Conservation (phyloP, 1,140 invertebrate species). For the Propsilocerus akamusi region DNA sequence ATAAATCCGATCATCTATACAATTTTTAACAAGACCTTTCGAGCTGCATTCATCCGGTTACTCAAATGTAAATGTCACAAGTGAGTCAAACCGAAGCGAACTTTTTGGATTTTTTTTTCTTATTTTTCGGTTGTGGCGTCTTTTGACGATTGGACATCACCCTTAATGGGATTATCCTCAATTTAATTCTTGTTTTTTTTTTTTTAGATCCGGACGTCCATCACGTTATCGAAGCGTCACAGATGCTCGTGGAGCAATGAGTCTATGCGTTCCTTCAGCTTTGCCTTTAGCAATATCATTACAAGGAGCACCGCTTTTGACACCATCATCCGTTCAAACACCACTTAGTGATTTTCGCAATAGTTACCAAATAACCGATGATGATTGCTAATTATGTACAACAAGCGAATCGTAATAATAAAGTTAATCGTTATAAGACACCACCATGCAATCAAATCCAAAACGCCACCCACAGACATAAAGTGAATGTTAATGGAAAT, state of each 20-base stretch:
- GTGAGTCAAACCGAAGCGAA: slow-evolving; percentile 24
- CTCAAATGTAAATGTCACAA: slow-evolving; percentile 55
- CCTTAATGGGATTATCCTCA: slow-evolving; percentile 2
- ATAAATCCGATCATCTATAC: slow-evolving; percentile 78
- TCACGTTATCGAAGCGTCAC: slow-evolving; percentile 39
- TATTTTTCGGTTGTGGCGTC: slow-evolving; percentile 6
- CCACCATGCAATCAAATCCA: too few relatives aligned
- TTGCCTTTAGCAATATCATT: slow-evolving; percentile 40
- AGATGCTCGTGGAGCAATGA: slow-evolving; percentile 32
- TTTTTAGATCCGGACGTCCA: slow-evolving; percentile 32
- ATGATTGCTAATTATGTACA: slow-evolving; percentile 20
- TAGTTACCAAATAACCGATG: slow-evolving; percentile 20
- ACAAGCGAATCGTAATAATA: too few relatives aligned
- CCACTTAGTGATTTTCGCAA: slow-evolving; percentile 20
- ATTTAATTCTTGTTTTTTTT: slow-evolving; percentile 8
- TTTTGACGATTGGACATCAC: too few relatives aligned
- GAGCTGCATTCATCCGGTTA: slow-evolving; percentile 62
- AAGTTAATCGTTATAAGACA: too few relatives aligned
- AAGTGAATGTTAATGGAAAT: too few relatives aligned
- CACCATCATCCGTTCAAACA: slow-evolving; percentile 23
- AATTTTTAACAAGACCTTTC: slow-evolving; percentile 72
- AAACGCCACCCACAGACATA: too few relatives aligned
- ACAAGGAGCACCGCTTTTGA: slow-evolving; percentile 35
- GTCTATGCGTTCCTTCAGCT: slow-evolving; percentile 34
- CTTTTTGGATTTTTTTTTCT: neutral